A percentile compares a stretch with the other conserved stretches of the same genome.
These are phyloP conservation scores for Seladonia tumulorum DNA, from an alignment of 2,888 invertebrate genomes.

Conservation along the genomic window DNA sequence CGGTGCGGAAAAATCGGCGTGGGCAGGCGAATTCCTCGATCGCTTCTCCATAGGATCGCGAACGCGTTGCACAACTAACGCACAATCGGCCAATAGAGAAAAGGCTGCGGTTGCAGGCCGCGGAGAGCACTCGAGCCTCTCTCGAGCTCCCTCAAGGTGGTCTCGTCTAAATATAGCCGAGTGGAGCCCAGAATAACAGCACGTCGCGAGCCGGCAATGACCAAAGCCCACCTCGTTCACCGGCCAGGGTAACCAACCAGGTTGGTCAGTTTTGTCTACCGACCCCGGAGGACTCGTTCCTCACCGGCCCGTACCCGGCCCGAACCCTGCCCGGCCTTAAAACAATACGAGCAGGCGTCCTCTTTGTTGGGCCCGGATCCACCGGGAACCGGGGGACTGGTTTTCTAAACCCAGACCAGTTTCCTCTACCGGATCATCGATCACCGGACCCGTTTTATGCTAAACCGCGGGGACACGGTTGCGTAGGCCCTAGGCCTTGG, in stretches of 20 bases:
- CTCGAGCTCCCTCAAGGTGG: conserved; percentile 81
- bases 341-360: conserved; percentile 48
- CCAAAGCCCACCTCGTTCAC: conserved; percentile 77
- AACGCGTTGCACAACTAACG: conserved; percentile 62
- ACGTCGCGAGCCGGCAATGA: conserved; percentile 79
- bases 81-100: conserved; percentile 60
- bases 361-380: conserved; percentile 30
- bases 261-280: conserved; percentile 68
- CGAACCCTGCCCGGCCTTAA: conserved; percentile 17
- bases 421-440: conserved; percentile 58
- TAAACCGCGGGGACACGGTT: conserved; percentile 43
- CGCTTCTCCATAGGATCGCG: conserved; percentile 51
- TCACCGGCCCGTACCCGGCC: background rate
- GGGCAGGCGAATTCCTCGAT: conserved; percentile 54
- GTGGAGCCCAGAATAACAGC: conserved; percentile 82
- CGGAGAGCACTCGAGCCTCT: conserved; percentile 59
- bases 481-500: background rate
- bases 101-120: conserved; percentile 62
- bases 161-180: conserved; percentile 83
- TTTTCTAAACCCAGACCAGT: conserved; percentile 57
- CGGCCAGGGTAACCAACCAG: conserved; percentile 62
- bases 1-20: conserved; percentile 16
- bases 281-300: conserved; percentile 24
- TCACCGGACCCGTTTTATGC: conserved; percentile 47
- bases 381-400: conserved; percentile 29